These are phyloP conservation scores for Pentalonia nigronervosa DNA, from an alignment of 1,140 invertebrate species.

Conservation along the genomic window DNA sequence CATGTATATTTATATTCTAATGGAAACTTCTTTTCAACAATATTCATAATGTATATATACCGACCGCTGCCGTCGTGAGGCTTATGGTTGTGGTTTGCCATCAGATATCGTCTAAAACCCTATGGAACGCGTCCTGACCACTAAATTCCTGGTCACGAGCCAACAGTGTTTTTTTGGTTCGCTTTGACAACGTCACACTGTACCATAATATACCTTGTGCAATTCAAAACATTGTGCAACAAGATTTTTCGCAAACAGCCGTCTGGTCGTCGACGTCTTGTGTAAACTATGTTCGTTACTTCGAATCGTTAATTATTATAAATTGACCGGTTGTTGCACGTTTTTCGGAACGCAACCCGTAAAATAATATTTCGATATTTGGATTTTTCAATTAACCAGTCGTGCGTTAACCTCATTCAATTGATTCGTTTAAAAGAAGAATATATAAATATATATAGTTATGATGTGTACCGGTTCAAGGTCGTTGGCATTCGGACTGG, in stretches of 20 bases:
- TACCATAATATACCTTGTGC: not conserved
- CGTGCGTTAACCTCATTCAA: constrained; percentile 25
- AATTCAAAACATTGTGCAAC: not conserved
- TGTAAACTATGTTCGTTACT: not conserved
- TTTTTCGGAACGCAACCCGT: not conserved
- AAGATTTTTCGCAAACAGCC: not conserved
- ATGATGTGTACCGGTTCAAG: constrained; percentile 41
- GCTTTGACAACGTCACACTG: not conserved
- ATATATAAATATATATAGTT: constrained; percentile 37
- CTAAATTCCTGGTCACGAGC: constrained; percentile 50
- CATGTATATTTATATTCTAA: not conserved
- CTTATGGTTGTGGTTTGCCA: not conserved
- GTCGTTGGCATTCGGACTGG: not conserved
- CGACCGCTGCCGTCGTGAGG: not conserved
- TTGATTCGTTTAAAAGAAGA: constrained; percentile 31
- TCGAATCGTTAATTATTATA: not conserved
- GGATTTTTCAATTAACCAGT: constrained; percentile 23
- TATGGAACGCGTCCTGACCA: constrained; percentile 21
- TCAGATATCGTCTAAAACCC: constrained; percentile 30
- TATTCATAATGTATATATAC: not conserved
- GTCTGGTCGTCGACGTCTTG: not conserved
- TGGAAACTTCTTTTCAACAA: not conserved
- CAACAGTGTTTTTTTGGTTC: not conserved
- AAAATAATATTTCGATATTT: constrained; percentile 27
- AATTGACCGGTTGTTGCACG: not conserved